Percentiles rank a stretch among this genome's conserved stretches.
These are phyloP conservation scores for Halocynthia roretzi DNA, from an alignment of 23 tunicate species.

Conservation along the genomic window DNA sequence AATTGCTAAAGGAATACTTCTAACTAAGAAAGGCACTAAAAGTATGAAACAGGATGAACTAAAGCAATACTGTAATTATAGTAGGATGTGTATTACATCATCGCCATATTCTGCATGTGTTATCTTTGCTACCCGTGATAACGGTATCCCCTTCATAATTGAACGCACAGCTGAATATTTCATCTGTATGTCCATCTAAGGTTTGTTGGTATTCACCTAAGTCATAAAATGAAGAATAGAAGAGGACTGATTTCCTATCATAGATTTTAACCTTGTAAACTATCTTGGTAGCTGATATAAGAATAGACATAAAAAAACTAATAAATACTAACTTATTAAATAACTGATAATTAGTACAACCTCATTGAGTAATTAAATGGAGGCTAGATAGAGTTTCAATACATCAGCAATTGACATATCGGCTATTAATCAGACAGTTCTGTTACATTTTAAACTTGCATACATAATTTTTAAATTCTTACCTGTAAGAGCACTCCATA, in stretches of 20 bases:
- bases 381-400: no score
- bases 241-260: no score
- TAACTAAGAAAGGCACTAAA: not conserved
- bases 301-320: no score
- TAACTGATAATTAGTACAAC: no score
- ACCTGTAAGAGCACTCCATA: slow-evolving; percentile 75
- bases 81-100: slow-evolving; percentile 9
- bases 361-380: no score
- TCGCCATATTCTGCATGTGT: slow-evolving; percentile 95
- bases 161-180: slow-evolving; percentile 93
- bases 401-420: no score
- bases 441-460: no score
- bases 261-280: no score
- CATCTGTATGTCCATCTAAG: slow-evolving; percentile 96
- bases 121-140: slow-evolving; percentile 95
- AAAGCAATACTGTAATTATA: not conserved
- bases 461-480: not conserved
- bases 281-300: no score
- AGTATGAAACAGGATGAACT: not conserved
- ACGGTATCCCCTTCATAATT: slow-evolving; percentile 94
- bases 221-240: not conserved
- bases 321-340: no score
- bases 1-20: no score
- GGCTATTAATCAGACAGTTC: no score
- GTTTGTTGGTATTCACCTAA: slow-evolving; percentile 83